phyloP scores from a whole-genome alignment of 2,113 vertebrate species.

The Paedocypris sp. region DNA sequence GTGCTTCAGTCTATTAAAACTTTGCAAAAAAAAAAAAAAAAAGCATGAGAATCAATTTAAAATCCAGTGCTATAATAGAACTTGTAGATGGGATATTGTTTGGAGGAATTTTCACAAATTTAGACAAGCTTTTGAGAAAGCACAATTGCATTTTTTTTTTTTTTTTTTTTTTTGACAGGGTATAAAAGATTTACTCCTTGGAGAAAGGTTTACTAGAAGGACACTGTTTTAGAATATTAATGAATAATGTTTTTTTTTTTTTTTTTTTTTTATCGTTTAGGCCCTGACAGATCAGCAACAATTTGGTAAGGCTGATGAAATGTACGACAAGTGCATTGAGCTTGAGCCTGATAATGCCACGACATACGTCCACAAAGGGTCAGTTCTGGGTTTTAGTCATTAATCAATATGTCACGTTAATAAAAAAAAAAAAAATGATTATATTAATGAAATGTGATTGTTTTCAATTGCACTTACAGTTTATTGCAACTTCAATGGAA shows the following conservation, averaged over 20 bases:
- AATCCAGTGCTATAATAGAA: too few species aligned
- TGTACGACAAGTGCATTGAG: slow-evolving; percentile 98
- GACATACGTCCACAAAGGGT: slow-evolving; percentile 99
- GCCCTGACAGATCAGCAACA: slow-evolving; percentile 97
- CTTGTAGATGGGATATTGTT: too few species aligned
- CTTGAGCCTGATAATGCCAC: slow-evolving; percentile 97
- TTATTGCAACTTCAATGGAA: slow-evolving; percentile 99
- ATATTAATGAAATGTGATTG: neutral
- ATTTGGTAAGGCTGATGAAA: slow-evolving; percentile 96
- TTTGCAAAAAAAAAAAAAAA: too few species aligned
- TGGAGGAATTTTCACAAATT: too few species aligned
- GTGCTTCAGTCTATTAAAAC: too few species aligned
- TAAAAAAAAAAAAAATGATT: neutral
- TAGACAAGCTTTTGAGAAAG: too few species aligned
- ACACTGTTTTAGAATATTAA: too few species aligned
- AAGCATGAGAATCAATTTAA: too few species aligned
- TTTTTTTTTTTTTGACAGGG: too few species aligned
- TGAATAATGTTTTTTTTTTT: neutral
- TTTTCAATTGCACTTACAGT: slow-evolving; percentile 50
- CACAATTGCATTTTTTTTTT: too few species aligned
- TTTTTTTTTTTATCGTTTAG: slow-evolving; percentile 46
- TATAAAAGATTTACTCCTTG: too few species aligned
- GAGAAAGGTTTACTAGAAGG: too few species aligned
- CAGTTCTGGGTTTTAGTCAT: slow-evolving; percentile 25
- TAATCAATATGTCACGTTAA: neutral